Evolutionary conservation across 2,797 vertebrate genomes (phyloP).

Genomic region (Meriones psammophilus): DNA sequence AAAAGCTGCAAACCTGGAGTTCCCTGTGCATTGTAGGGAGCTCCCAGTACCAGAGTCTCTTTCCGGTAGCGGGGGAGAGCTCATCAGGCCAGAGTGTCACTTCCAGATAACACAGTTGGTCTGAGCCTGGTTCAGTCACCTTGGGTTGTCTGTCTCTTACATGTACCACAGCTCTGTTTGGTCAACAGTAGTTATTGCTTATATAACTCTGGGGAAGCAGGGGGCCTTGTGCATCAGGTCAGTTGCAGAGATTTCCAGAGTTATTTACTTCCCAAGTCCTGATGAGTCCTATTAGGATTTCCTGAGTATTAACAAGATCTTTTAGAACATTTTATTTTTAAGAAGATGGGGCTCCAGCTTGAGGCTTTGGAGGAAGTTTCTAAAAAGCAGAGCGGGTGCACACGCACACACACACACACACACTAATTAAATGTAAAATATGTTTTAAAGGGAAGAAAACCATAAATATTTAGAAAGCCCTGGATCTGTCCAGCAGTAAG

Average conservation of each 20-base stretch:
- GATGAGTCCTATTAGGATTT: not conserved
- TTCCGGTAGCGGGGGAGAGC: no score
- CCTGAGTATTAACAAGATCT: not conserved
- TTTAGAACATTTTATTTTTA: not conserved
- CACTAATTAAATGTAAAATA: not conserved
- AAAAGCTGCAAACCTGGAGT: not conserved
- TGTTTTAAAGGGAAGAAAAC: not conserved
- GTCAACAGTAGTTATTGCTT: not conserved
- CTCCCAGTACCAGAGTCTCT: not conserved
- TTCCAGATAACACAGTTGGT: not conserved
- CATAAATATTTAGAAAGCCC: not conserved
- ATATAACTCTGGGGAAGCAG: not conserved
- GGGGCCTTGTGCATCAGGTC: not conserved
- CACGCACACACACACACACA: not conserved
- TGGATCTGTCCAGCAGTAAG: not conserved
- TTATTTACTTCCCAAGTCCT: not conserved
- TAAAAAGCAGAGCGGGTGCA: not conserved
- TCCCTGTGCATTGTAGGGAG: not conserved
- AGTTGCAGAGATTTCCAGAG: not conserved
- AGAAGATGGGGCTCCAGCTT: not conserved
- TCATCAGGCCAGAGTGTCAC: not conserved
- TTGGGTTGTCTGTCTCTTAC: not conserved
- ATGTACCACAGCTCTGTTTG: not conserved
- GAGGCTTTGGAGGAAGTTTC: not conserved
- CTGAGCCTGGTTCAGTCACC: not conserved